A percentile compares a stretch with the other conserved stretches of the same genome.
Evolutionary conservation across 2,888 invertebrate genomes (phyloP).

Genomic region (Heliconius cydno): DNA sequence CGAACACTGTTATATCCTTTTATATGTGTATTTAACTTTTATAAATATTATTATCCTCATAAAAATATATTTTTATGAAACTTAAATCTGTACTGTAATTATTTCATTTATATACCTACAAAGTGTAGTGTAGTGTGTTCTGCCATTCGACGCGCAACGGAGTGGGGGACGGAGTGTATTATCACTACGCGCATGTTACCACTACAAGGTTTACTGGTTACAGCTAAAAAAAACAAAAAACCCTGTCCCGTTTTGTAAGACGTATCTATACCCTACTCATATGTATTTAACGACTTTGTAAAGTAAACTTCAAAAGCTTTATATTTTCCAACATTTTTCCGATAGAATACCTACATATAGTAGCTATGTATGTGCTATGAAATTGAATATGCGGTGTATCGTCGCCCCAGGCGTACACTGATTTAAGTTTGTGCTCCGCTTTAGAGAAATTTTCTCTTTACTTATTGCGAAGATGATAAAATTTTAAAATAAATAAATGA

Average conservation of each 20-base stretch:
- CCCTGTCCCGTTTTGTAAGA: not conserved
- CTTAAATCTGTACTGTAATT: too few relatives aligned
- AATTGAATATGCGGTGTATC: slow-evolving; percentile 34
- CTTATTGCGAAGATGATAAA: not conserved
- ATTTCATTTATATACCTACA: too few relatives aligned
- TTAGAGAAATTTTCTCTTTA: slow-evolving; percentile 18
- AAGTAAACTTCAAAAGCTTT: slow-evolving; percentile 10
- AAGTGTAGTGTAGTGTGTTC: too few relatives aligned
- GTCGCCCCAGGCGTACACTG: slow-evolving; percentile 20
- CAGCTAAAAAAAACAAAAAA: not conserved
- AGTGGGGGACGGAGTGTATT: too few relatives aligned
- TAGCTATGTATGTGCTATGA: not conserved
- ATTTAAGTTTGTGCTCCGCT: slow-evolving; percentile 24
- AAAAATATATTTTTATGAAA: too few relatives aligned
- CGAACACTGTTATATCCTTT: too few relatives aligned
- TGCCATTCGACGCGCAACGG: too few relatives aligned
- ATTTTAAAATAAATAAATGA: not conserved
- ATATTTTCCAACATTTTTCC: slow-evolving; percentile 28
- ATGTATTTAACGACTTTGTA: not conserved
- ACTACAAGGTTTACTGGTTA: too few relatives aligned
- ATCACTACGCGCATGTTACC: too few relatives aligned
- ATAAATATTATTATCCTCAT: too few relatives aligned
- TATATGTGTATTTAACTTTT: too few relatives aligned
- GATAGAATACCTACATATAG: slow-evolving; percentile 20
- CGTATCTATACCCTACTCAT: not conserved